Evolutionary conservation across 2,888 invertebrate genomes (phyloP), one percentile per base, ranked within the genome.

Genomic region (Epinotia ramella): DNA sequence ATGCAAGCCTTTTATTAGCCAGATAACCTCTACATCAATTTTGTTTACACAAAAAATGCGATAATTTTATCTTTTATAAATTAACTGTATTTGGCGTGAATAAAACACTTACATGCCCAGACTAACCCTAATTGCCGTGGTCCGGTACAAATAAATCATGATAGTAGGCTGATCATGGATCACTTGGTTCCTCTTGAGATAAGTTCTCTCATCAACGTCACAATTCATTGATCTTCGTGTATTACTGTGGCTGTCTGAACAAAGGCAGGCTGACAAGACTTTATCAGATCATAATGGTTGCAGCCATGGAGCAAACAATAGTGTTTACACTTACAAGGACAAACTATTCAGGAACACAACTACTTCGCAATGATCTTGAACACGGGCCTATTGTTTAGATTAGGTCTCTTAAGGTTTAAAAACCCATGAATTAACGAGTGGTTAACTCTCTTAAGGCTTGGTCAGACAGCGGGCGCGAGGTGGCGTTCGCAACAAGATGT

Each of bases 311-410:
- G 89, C 83, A 88, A 92, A 92, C 92, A 92, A 93, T 91, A 86
- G 90, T 91, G 92, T 93, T 92, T 93, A 91, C 88, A 88, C 84
- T 91, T 79, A n/a, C 89, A 92, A 91, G 91, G 89, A 91, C 90
- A 82, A 83, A 82, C 81, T 85, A 82, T 84, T 77, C 53, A 69
- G 69, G 62, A 67, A 65, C 53, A 86, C 84, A 83, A 83, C 84
- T 83, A 87, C 78, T 82, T 81, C 82, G 79, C 82, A 82, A 82
- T 87, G 84, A 88, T 84, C 86, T 87, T 77, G 80, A 84, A 81
- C 80, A 82, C 78, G 79, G 77, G 77, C 74, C 81, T 80, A 83
- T 87, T 88, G 84, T 90, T 86, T 84, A 81, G 80, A 77, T 77
- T 74, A 81, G 81, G 81, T 46, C 46, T n/a, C 49, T 73, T 59